phyloP scores from a whole-genome alignment of 2,888 invertebrate species.

The Lacanobia oleracea region DNA sequence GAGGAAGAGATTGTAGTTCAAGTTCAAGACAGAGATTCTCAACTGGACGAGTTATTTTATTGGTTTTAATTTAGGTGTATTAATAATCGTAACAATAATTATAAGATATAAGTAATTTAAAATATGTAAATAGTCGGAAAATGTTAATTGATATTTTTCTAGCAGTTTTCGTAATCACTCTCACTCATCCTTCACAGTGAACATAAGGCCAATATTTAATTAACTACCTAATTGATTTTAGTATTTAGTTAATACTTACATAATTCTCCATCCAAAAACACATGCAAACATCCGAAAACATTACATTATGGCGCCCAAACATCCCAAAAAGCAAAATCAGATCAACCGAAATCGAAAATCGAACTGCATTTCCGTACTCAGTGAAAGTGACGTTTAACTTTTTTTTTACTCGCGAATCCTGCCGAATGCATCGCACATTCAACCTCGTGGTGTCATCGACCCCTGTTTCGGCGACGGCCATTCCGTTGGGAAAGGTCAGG shows the following conservation, averaged over 20 bases:
- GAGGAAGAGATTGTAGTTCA: neutral
- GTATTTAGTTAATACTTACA: neutral
- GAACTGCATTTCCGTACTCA: conserved; percentile 72
- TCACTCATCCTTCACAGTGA: too few species aligned
- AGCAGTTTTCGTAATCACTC: too few species aligned
- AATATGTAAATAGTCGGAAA: too few species aligned
- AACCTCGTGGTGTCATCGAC: conserved; percentile 85
- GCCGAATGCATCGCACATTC: conserved; percentile 83
- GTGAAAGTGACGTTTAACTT: conserved; percentile 83
- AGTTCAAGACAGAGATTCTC: neutral
- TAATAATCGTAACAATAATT: too few species aligned
- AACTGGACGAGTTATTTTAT: neutral
- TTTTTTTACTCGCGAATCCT: conserved; percentile 76
- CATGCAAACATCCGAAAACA: neutral
- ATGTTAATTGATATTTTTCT: too few species aligned
- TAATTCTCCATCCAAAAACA: neutral
- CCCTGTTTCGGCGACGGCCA: conserved; percentile 85
- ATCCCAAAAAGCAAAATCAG: conserved; percentile 24
- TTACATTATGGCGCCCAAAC: neutral
- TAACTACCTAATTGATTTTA: neutral
- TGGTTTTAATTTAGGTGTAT: too few species aligned
- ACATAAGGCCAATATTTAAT: too few species aligned
- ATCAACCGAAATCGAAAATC: conserved; percentile 52
- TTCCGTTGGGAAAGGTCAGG: conserved; percentile 89
- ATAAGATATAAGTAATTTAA: too few species aligned